These are phyloP conservation scores for Pseudomyrmex concolor DNA, from an alignment of 1,140 invertebrate genomes.

Conservation along the genomic window DNA sequence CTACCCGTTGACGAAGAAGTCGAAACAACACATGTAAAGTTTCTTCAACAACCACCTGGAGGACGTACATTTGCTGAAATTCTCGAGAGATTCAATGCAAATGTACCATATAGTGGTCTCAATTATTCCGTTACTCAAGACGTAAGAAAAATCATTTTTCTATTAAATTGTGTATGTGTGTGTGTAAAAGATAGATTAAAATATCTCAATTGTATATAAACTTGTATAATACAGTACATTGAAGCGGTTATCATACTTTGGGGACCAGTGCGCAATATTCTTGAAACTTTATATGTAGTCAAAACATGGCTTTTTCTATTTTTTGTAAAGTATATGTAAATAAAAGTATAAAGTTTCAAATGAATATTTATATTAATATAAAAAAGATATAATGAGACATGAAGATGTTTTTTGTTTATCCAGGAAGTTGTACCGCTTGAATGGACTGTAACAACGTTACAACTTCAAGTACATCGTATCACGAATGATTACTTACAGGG, in stretches of 20 bases:
- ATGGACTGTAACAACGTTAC: constrained; percentile 81
- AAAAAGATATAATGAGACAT: constrained; percentile 25
- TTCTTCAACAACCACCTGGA: constrained; percentile 90
- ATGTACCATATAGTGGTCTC: constrained; percentile 98
- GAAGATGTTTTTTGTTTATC: constrained; percentile 76
- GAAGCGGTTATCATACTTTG: constrained; percentile 64
- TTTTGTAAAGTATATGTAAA: constrained; percentile 4
- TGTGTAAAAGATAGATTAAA: constrained; percentile 9
- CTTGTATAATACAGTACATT: constrained; percentile 66
- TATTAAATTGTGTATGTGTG: background rate
- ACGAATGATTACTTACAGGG: constrained; percentile 88
- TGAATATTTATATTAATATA: constrained; percentile 29
- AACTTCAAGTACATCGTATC: constrained; percentile 80
- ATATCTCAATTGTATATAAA: background rate
- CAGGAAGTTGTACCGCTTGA: constrained; percentile 81
- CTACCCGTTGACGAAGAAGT: constrained; percentile 97
- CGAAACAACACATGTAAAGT: constrained; percentile 94
- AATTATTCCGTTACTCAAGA: constrained; percentile 98
- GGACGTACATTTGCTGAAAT: constrained; percentile 88
- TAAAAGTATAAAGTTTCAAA: constrained; percentile 11
- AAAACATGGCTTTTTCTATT: background rate
- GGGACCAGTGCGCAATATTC: constrained; percentile 23
- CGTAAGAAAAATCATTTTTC: constrained; percentile 87
- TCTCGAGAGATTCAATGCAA: constrained; percentile 97
- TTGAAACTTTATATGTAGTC: constrained; percentile 17